phyloP scores from a whole-genome alignment of 2,888 invertebrate species.

The Nomada hirtipes region DNA sequence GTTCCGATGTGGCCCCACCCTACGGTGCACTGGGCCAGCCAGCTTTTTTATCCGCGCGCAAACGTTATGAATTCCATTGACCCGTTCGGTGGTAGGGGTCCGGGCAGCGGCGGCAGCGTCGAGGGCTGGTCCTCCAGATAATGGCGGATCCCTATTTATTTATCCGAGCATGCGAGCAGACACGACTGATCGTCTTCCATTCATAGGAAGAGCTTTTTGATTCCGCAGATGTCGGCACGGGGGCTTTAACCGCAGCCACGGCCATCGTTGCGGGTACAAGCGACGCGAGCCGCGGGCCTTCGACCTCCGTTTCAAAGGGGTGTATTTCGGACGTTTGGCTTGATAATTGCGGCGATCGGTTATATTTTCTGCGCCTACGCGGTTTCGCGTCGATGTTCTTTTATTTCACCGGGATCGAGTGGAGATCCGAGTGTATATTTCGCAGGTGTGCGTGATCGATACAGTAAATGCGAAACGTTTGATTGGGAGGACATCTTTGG shows the following conservation, averaged over 20 bases:
- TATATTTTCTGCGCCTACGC: constrained; percentile 14
- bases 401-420: too few species aligned
- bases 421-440: neutral
- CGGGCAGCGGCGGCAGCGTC: constrained; percentile 62
- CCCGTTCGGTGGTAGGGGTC: constrained; percentile 75
- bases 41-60: constrained; percentile 79
- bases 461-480: too few species aligned
- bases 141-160: constrained; percentile 80
- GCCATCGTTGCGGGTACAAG: constrained; percentile 54
- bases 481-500: neutral
- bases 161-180: constrained; percentile 77
- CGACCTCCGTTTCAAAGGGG: neutral
- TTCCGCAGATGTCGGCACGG: constrained; percentile 64
- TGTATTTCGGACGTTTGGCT: constrained; percentile 55
- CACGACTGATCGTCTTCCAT: constrained; percentile 77
- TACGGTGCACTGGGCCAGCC: constrained; percentile 69
- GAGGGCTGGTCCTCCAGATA: constrained; percentile 79
- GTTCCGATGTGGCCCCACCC: constrained; percentile 83
- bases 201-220: constrained; percentile 71
- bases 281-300: constrained; percentile 28
- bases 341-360: constrained; percentile 52
- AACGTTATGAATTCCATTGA: constrained; percentile 82
- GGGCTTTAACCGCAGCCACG: constrained; percentile 59
- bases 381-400: constrained; percentile 9
- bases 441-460: neutral